Conservation (phyloP, 2,113 vertebrate species). For the Gobiocypris rarus region DNA sequence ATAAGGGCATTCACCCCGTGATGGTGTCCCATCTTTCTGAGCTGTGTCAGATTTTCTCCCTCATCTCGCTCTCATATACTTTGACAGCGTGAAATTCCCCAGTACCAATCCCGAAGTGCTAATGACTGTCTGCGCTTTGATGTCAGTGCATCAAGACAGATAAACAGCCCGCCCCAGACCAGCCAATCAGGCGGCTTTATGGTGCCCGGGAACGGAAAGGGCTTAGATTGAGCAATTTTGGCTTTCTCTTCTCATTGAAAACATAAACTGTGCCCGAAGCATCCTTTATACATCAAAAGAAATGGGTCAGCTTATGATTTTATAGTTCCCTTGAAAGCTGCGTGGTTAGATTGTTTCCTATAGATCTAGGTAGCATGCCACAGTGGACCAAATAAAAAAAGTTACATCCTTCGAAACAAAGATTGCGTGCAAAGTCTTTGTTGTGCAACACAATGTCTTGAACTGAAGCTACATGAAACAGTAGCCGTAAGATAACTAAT, state of each 20-base stretch:
- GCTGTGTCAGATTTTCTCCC: slow-evolving; percentile 35
- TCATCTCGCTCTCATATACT: slow-evolving; percentile 35
- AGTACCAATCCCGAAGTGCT: slow-evolving; percentile 48
- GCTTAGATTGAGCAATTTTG: slow-evolving; percentile 48
- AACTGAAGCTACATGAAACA: neutral
- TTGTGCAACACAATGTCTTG: neutral
- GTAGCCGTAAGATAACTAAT: neutral
- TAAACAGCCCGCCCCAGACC: slow-evolving; percentile 48
- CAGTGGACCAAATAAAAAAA: neutral
- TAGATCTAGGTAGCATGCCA: neutral
- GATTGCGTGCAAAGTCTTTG: neutral
- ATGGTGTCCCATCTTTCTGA: slow-evolving; percentile 46
- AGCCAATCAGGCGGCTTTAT: slow-evolving; percentile 48
- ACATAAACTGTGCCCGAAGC: slow-evolving; percentile 45
- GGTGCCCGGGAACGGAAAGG: slow-evolving; percentile 23
- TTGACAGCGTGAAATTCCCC: slow-evolving; percentile 52
- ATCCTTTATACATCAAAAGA: slow-evolving; percentile 37
- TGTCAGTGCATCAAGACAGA: slow-evolving; percentile 52
- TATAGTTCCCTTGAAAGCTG: slow-evolving; percentile 20
- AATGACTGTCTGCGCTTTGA: slow-evolving; percentile 58
- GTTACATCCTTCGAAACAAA: neutral
- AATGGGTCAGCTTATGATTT: slow-evolving; percentile 41
- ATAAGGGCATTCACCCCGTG: slow-evolving; percentile 48
- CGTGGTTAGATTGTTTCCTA: neutral
- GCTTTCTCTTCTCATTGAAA: slow-evolving; percentile 44